A percentile compares a stretch with the other conserved stretches of the same genome.
These are phyloP conservation scores for Archips crataeganus DNA, from an alignment of 2,888 invertebrate genomes.

Conservation along the genomic window DNA sequence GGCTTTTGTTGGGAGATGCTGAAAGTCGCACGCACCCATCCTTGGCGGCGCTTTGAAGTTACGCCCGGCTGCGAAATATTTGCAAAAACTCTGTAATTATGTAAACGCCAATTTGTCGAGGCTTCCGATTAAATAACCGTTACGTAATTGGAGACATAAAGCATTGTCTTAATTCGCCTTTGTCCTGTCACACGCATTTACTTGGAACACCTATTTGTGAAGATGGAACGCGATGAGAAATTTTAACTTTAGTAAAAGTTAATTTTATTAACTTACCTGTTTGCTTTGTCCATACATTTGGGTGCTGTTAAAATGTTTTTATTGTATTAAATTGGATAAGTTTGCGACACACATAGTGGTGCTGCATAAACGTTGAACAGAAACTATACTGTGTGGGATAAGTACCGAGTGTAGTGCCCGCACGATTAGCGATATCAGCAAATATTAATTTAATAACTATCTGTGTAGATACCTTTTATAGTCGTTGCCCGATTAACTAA, in stretches of 20 bases:
- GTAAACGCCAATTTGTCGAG: constrained; percentile 62
- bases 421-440: constrained; percentile 1
- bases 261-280: not conserved
- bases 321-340: not conserved
- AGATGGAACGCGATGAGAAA: constrained; percentile 1
- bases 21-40: constrained; percentile 70
- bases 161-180: constrained; percentile 47
- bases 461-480: not conserved
- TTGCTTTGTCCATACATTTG: not conserved
- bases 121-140: constrained; percentile 51
- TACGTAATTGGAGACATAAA: constrained; percentile 52
- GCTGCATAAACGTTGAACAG: constrained; percentile 8
- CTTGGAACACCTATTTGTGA: not conserved
- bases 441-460: not conserved
- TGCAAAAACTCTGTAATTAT: constrained; percentile 67
- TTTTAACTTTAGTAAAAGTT: not conserved
- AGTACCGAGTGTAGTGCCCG: constrained; percentile 9
- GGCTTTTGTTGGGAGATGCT: constrained; percentile 74
- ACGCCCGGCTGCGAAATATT: constrained; percentile 68
- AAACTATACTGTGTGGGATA: constrained; percentile 6
- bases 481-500: not conserved
- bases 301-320: not conserved
- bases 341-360: constrained; percentile 5
- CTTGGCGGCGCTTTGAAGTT: constrained; percentile 76
- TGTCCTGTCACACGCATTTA: constrained; percentile 23